Base-by-base conservation (phyloP, 2,797 vertebrate genomes). In the Zalophus californianus region DNA sequence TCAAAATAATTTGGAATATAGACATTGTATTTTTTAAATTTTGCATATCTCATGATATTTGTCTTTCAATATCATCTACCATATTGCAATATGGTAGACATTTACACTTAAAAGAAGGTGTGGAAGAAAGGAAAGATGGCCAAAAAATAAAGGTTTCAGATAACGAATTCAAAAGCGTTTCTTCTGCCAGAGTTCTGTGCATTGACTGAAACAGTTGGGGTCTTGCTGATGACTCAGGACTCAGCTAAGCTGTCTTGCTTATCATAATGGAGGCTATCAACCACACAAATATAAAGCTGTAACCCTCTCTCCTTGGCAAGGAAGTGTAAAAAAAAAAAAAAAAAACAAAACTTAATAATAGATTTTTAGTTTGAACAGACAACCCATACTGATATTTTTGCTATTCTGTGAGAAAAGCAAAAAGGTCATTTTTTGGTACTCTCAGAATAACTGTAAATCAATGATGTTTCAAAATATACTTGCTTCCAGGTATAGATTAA, bases 121-220 rank as follows among this genome's bases (percentile, higher is more conserved):
- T 96, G 97, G 95, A 96, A 92, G 90, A 97, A 94, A 95, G 73
- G 60, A 97, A 97, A 98, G 93, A 95, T 88, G 56, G 79, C 52
- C n/a, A 23, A 48, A 56, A 90, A 92, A 92, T 48, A 90, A 84
- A 98, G 96, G 93, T 92, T 98, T 94, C 93, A 90, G 41, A 52
- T 27, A 89, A 94, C 72, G 20, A 54, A 62, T 60, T 94, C 83
- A 73, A 96, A 96, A 97, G 54, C 18, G 82, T 92, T n/a, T 38
- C 15, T 14, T 94, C 62, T 38, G 54, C 72, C 70, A 58, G 54
- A 29, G 90, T 91, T 96, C 68, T 91, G 68, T 92, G 38, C 85
- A 56, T 60, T 38, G 82, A 97, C 91, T 68, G 0, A 87, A 75
- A 70, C 79, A 72, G 87, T 3, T 4, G 0, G 20, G 88, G 90